These are phyloP conservation scores for Eptesicus fuscus DNA, from an alignment of 2,113 vertebrate genomes.

Conservation along the genomic window DNA sequence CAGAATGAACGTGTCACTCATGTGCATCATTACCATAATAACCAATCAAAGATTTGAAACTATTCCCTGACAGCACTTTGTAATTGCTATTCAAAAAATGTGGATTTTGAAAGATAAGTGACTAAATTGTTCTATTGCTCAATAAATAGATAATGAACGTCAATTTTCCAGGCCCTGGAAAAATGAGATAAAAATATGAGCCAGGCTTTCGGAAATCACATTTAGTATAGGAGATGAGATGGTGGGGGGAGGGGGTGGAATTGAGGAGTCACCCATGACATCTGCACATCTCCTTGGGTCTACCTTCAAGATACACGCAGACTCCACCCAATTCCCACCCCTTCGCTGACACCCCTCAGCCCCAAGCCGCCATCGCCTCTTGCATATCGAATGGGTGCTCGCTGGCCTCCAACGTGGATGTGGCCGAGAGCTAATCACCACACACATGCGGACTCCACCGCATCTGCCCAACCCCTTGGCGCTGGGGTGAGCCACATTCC, in stretches of 20 bases:
- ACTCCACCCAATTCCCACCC: no score
- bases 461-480: no score
- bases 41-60: background rate
- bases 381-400: fast-evolving
- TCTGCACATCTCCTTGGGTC: background rate
- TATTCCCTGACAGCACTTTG: background rate
- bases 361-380: background rate
- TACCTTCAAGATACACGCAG: background rate
- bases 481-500: background rate
- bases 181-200: background rate
- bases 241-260: background rate
- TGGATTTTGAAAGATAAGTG: background rate
- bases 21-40: background rate
- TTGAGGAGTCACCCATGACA: background rate
- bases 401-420: background rate
- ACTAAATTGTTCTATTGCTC: background rate
- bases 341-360: background rate
- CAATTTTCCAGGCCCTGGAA: background rate
- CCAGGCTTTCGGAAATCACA: background rate
- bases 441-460: no score
- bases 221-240: background rate
- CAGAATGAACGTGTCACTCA: background rate
- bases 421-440: no score
- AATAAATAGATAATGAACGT: background rate
- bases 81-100: background rate